Evolutionary conservation across 2,797 vertebrate genomes (phyloP).

Genomic region (Mustela erminea): DNA sequence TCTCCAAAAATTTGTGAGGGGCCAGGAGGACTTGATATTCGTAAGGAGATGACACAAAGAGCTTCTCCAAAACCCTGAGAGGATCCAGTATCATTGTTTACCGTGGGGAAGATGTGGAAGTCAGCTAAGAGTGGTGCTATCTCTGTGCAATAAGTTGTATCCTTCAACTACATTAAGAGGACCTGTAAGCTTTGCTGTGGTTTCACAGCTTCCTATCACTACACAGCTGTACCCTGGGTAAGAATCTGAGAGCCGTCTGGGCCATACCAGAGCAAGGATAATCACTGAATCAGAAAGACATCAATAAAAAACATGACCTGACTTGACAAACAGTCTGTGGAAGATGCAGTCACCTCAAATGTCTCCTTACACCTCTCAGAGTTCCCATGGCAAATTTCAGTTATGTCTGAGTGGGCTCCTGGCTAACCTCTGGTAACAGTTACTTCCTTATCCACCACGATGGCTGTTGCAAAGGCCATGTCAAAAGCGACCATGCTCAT

Average conservation of each 20-base stretch:
- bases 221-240: background rate
- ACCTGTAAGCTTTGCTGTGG: background rate
- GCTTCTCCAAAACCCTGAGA: background rate
- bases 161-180: background rate
- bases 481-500: background rate
- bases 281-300: background rate
- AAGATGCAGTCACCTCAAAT: background rate
- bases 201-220: background rate
- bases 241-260: background rate
- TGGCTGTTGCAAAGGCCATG: background rate
- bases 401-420: background rate
- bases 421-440: background rate
- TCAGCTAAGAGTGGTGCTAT: background rate
- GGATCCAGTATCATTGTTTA: background rate
- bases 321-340: background rate
- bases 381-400: background rate
- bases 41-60: background rate
- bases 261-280: background rate
- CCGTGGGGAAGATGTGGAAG: background rate
- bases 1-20: conserved; percentile 13
- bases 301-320: background rate
- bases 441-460: background rate
- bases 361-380: background rate
- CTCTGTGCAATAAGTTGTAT: background rate
- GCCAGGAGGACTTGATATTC: background rate